Conservation (phyloP, 2,113 vertebrate genomes). For the Herpetotheres cachinnans region DNA sequence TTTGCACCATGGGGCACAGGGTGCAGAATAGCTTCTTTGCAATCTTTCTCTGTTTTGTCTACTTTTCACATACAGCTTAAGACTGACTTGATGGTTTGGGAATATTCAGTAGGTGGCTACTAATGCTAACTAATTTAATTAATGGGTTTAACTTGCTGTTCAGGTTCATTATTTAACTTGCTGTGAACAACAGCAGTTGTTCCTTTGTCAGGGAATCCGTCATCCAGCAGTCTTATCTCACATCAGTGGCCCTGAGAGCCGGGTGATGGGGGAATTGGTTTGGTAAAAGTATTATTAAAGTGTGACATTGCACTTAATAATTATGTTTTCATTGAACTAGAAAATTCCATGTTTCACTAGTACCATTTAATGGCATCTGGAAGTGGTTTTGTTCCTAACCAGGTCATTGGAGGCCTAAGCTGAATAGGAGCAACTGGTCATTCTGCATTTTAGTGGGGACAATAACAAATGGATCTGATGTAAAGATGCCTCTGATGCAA, state of each 20-base stretch:
- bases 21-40: not conserved
- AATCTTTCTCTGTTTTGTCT: not conserved
- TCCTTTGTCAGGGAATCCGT: slow-evolving; percentile 18
- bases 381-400: not conserved
- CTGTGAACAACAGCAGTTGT: not conserved
- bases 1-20: not conserved
- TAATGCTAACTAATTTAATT: not conserved
- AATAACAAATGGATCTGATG: not conserved
- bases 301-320: slow-evolving; percentile 8
- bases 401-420: not conserved
- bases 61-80: not conserved
- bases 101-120: not conserved
- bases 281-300: not conserved
- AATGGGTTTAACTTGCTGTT: not conserved
- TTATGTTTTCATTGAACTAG: not conserved
- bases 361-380: not conserved
- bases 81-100: not conserved
- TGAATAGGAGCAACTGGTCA: not conserved
- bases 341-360: not conserved
- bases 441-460: not conserved
- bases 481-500: not conserved
- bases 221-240: not conserved
- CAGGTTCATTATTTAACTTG: slow-evolving; percentile 1
- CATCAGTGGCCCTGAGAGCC: not conserved
- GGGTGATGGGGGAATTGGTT: not conserved